Evolutionary conservation across 2,113 vertebrate species (phyloP).

Genomic region (Nothoprocta perdicaria): DNA sequence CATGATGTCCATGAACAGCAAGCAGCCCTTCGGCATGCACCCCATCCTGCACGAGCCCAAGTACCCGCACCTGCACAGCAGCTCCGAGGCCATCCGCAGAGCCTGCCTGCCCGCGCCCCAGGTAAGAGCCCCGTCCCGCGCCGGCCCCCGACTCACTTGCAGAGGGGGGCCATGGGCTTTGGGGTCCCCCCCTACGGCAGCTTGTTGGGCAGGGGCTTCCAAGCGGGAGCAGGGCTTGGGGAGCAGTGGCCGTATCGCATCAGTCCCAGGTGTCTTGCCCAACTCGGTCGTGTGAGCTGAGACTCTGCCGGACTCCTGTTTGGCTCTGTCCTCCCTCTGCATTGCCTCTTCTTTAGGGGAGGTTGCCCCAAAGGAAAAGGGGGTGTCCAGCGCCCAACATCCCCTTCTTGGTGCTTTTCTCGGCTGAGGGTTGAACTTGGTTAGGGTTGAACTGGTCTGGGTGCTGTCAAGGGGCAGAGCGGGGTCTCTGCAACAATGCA

Average conservation of each 20-base stretch:
- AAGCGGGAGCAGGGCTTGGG: background rate
- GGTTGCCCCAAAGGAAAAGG: rapidly evolving
- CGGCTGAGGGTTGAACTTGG: rapidly evolving
- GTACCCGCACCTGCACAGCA: slow-evolving; percentile 89
- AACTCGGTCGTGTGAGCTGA: background rate
- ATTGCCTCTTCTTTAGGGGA: background rate
- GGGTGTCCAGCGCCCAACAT: background rate
- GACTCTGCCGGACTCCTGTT: background rate
- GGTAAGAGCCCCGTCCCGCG: slow-evolving; percentile 73
- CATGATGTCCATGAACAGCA: slow-evolving; percentile 98
- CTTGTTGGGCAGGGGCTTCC: too few relatives aligned
- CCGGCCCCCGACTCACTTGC: background rate
- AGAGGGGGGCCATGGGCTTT: background rate
- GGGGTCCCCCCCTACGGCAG: too few relatives aligned
- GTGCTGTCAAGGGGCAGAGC: background rate
- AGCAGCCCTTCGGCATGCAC: slow-evolving; percentile 92
- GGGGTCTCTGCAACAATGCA: rapidly evolving
- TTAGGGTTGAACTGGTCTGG: background rate
- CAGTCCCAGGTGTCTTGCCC: background rate
- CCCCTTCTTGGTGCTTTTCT: rapidly evolving
- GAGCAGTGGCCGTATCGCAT: too few relatives aligned
- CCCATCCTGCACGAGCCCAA: slow-evolving; percentile 92
- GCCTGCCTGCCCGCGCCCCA: slow-evolving; percentile 88
- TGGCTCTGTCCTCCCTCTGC: background rate
- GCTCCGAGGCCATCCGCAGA: slow-evolving; percentile 90